phyloP scores from a whole-genome alignment of 2,113 vertebrate genomes.

The Perognathus longimembris region DNA sequence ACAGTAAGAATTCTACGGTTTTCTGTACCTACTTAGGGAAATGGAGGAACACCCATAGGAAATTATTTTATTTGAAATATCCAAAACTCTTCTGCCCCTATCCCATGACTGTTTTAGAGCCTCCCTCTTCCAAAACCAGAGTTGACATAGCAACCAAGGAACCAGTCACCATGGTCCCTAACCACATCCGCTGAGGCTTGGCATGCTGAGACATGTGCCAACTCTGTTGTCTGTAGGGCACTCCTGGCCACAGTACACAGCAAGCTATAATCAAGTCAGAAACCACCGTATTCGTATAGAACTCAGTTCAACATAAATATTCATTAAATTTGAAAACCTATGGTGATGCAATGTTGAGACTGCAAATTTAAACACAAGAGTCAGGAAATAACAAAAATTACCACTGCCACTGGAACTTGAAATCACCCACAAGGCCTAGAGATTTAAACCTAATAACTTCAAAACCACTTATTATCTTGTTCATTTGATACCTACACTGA shows the following conservation, averaged over 20 bases:
- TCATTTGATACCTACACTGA: not conserved
- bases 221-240: constrained; percentile 76
- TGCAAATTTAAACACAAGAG: constrained; percentile 82
- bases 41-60: not conserved
- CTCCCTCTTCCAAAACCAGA: constrained; percentile 73
- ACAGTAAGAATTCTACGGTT: constrained; percentile 56
- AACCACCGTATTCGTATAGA: constrained; percentile 79
- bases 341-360: constrained; percentile 82
- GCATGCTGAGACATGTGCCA: constrained; percentile 69
- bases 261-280: constrained; percentile 81
- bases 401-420: constrained; percentile 64
- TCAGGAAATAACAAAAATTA: constrained; percentile 80
- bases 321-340: constrained; percentile 81
- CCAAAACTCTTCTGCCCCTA: constrained; percentile 58
- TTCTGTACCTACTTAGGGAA: constrained; percentile 57
- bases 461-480: not conserved
- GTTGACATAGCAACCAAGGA: constrained; percentile 74
- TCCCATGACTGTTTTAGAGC: constrained; percentile 62
- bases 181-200: constrained; percentile 69
- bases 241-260: constrained; percentile 68
- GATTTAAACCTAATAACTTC: constrained; percentile 49
- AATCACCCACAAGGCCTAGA: constrained; percentile 58
- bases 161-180: constrained; percentile 70
- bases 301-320: constrained; percentile 82
- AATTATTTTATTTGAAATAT: constrained; percentile 65